Conservation (phyloP, 2,888 invertebrate species). For the Myathropa florea region DNA sequence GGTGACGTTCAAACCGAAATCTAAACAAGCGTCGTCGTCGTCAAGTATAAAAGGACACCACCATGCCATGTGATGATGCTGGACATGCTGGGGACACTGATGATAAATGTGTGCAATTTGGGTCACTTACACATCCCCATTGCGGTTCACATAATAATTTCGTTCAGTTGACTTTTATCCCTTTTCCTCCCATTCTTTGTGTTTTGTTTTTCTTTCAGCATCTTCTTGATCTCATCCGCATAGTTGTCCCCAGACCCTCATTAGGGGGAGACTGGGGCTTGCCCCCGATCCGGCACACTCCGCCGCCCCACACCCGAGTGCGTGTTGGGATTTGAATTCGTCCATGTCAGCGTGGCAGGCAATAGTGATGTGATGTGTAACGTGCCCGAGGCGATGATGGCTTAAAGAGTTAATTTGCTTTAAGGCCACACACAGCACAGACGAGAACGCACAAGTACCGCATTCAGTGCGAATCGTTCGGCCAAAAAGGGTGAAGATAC, state of each 20-base stretch:
- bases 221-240: slow-evolving; percentile 22
- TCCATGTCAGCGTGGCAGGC: slow-evolving; percentile 12
- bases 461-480: no score
- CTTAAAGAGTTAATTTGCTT: slow-evolving; percentile 68
- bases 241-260: slow-evolving; percentile 16
- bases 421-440: slow-evolving; percentile 36
- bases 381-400: slow-evolving; percentile 22
- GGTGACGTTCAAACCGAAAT: slow-evolving; percentile 53
- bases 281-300: no score
- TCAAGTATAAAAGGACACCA: slow-evolving; percentile 25
- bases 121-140: slow-evolving; percentile 70
- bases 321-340: slow-evolving; percentile 61
- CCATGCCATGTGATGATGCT: not conserved
- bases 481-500: not conserved
- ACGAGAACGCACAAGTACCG: no score
- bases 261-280: slow-evolving; percentile 1
- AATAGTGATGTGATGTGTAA: slow-evolving; percentile 8
- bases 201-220: not conserved
- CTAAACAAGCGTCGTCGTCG: slow-evolving; percentile 27
- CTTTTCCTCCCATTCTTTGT: slow-evolving; percentile 31
- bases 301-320: not conserved
- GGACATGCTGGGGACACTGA: slow-evolving; percentile 59
- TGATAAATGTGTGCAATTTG: slow-evolving; percentile 70
- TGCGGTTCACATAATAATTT: slow-evolving; percentile 70
- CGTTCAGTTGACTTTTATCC: slow-evolving; percentile 68